Conservation (phyloP, 2,113 vertebrate genomes). For the Gymnogyps californianus region DNA sequence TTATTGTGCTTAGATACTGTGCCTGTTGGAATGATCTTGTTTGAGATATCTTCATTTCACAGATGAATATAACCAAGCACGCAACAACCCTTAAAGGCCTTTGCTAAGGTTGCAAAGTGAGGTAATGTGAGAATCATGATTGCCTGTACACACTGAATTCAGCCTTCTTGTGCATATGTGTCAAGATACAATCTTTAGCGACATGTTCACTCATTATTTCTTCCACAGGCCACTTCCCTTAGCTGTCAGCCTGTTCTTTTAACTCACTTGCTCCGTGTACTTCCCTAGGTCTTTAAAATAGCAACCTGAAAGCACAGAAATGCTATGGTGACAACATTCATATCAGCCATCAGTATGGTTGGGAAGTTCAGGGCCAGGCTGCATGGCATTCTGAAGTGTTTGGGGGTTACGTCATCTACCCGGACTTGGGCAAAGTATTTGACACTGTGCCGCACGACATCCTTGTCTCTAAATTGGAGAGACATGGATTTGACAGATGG, state of each 20-base stretch:
- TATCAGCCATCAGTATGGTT: not conserved
- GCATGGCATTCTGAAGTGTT: not conserved
- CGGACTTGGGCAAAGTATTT: no score
- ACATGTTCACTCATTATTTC: not conserved
- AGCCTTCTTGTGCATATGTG: not conserved
- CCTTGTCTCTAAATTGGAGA: no score
- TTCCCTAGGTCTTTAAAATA: not conserved
- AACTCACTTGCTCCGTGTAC: not conserved
- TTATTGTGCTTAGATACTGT: not conserved
- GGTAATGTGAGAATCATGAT: not conserved
- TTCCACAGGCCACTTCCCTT: not conserved
- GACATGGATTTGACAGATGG: no score
- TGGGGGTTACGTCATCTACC: not conserved
- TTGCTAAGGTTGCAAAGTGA: not conserved
- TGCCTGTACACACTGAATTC: not conserved
- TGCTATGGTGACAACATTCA: not conserved
- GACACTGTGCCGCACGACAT: no score
- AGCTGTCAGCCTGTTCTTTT: not conserved
- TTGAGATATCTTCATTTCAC: conserved; percentile 48
- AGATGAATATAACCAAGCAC: not conserved
- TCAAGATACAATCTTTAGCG: conserved; percentile 31
- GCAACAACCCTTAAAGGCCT: not conserved
- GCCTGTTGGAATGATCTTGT: not conserved
- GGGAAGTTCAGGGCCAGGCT: not conserved
- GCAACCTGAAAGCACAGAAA: not conserved